Percentiles rank a stretch among this genome's conserved stretches.
These are phyloP conservation scores for Cercopithecus hamlyni DNA, from an alignment of 2,797 vertebrate genomes.

Conservation along the genomic window DNA sequence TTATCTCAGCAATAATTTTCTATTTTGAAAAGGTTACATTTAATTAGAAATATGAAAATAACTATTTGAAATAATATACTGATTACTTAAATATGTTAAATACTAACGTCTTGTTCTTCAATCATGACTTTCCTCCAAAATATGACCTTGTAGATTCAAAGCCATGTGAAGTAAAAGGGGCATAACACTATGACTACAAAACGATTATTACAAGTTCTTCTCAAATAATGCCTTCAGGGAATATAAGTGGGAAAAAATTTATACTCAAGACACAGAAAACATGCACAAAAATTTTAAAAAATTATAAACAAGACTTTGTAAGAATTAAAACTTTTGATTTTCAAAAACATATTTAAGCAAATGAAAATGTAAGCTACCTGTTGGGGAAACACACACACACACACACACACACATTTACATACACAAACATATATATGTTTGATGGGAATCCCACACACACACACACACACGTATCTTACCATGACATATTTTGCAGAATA, in stretches of 20 bases:
- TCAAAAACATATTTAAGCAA: neutral
- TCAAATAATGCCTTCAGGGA: neutral
- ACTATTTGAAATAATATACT: conserved; percentile 22
- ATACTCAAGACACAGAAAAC: neutral
- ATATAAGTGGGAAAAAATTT: neutral
- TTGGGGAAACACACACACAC: neutral
- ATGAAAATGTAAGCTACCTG: neutral
- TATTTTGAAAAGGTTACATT: conserved; percentile 41
- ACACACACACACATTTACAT: neutral
- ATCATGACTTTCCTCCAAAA: neutral
- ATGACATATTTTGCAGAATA: neutral
- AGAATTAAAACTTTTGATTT: neutral
- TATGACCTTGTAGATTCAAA: neutral
- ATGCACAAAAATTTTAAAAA: neutral
- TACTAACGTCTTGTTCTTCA: neutral
- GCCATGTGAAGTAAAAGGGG: neutral
- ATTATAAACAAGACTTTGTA: neutral
- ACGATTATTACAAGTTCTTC: neutral
- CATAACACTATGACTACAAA: neutral
- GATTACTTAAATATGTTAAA: conserved; percentile 16
- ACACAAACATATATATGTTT: neutral
- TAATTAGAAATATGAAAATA: conserved; percentile 59
- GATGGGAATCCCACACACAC: neutral
- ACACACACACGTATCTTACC: neutral
- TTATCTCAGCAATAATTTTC: conserved; percentile 17